Evolutionary conservation across 2,888 invertebrate genomes (phyloP), one percentile per base, ranked within the genome.

Genomic region (Syrista parreyssii): DNA sequence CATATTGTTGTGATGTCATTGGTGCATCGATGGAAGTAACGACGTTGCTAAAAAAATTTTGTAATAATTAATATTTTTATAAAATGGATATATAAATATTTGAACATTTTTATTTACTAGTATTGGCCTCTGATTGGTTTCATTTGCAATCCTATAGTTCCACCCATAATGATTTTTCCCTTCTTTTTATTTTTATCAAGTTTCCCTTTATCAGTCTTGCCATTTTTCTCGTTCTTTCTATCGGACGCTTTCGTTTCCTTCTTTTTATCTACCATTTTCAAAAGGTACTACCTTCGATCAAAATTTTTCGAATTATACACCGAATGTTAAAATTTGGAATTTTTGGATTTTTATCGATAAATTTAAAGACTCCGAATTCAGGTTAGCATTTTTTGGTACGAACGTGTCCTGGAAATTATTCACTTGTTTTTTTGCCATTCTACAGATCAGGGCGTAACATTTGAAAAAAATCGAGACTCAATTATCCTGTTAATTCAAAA

Each of bases 131-230:
- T 69, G 30, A 31, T 32, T 9, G 69, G 69, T 23, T 69, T 69
- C 0, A 32, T 30, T 1, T 12, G 69, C 12, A 69, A 31, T 32
- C 69, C 69, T 30, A 69, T 69, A 30, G 69, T 69, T 12, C 69
- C 69, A 15, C 69, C 69, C 69, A 69, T n/a, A 32, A 69, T 12
- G 11, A 69, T 15, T 32, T 69, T 69, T 30, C 30, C 69, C 23
- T 32, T 69, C 11, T n/a, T 73, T 12, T 75, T 75, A 69, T 78
- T 78, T 12, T 40, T 55, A 34, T 72, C 40, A 15, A 15, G 15
- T 40, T 40, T 40, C 6, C 40, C 73, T 73, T 72, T 78, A n/a
- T 3, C 73, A 30, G 75, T 35, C 31, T 75, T 75, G 30, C 55
- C 75, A 23, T 69, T 68, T 68, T 69, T 69, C 11, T 69, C 69